These are phyloP conservation scores for Sycophaga agraensis DNA, from an alignment of 1,140 invertebrate species.

Conservation along the genomic window DNA sequence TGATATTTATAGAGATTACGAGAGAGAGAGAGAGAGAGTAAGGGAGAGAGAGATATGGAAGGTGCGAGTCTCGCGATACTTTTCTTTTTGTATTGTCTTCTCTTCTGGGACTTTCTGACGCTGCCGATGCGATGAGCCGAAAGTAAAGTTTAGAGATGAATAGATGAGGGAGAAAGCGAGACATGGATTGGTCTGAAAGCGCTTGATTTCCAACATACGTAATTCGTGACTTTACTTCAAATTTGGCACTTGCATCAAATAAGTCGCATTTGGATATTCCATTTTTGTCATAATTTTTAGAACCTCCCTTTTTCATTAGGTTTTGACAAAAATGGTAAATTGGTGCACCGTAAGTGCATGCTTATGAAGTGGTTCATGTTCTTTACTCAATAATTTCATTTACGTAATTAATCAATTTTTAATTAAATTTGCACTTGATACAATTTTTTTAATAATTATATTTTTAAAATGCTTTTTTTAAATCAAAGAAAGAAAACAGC, in stretches of 20 bases:
- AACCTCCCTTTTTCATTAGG: no score
- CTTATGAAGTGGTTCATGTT: no score
- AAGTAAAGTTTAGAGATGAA: background rate
- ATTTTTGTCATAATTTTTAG: background rate
- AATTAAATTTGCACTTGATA: no score
- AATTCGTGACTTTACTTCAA: background rate
- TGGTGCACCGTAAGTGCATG: no score
- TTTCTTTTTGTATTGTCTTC: no score
- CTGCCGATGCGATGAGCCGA: no score
- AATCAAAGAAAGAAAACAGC: background rate
- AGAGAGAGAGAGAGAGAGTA: background rate
- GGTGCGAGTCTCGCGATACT: background rate
- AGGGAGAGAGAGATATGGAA: background rate
- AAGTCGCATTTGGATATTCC: constrained; percentile 23
- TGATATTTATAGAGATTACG: background rate
- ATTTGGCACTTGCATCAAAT: constrained; percentile 16
- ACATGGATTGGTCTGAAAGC: background rate
- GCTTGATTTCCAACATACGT: background rate
- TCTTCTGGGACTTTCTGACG: no score
- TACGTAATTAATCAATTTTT: no score
- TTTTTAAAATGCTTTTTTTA: constrained; percentile 1
- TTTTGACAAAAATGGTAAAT: no score
- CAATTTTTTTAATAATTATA: no score
- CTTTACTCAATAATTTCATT: no score
- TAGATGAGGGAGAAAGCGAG: background rate